Evolutionary conservation across 2,113 vertebrate species (phyloP).

Genomic region (Atlantisia rogersi): DNA sequence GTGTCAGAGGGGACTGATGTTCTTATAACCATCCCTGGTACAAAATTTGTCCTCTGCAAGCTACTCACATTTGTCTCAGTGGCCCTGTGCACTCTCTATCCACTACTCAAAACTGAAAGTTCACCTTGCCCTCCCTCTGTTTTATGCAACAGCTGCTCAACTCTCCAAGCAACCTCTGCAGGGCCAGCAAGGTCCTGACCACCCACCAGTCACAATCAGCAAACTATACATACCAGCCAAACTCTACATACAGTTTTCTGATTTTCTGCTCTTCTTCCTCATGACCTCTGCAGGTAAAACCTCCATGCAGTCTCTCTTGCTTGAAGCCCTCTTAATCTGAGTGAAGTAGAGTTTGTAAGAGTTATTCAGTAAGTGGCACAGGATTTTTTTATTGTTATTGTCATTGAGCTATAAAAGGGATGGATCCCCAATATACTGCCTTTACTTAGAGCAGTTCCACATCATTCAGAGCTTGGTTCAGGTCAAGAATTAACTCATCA

Average conservation of each 20-base stretch:
- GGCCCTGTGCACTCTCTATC: background rate
- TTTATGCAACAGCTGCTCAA: rapidly evolving
- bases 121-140: background rate
- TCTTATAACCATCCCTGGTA: background rate
- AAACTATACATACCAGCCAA: background rate
- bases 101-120: background rate
- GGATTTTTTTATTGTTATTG: background rate
- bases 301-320: background rate
- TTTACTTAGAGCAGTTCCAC: background rate
- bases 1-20: background rate
- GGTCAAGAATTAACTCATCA: background rate
- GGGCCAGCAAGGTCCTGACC: background rate
- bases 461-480: background rate
- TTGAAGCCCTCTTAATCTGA: background rate
- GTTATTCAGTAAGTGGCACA: background rate
- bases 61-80: background rate
- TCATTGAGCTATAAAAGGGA: background rate
- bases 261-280: background rate
- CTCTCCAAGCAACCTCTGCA: background rate
- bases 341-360: background rate
- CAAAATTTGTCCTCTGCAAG: background rate
- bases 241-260: background rate
- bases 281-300: rapidly evolving
- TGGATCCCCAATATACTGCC: background rate
- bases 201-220: rapidly evolving